Conservation (phyloP, 37 sponge, comb jelly and placozoan genomes). For the Chondrosia reniformis region DNA sequence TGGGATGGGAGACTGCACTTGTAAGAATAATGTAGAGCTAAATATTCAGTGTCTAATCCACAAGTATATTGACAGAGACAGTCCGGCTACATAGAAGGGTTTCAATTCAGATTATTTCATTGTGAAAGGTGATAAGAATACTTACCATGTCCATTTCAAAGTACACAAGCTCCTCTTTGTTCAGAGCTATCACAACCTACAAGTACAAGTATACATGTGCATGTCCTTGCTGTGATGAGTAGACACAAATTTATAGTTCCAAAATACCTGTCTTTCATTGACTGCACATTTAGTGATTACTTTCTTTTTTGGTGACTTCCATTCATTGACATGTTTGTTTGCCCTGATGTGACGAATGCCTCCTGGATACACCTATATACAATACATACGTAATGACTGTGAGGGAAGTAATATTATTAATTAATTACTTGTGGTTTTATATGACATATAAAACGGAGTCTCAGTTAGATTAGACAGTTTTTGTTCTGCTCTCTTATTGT, state of each 20-base stretch:
- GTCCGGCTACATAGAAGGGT: too few species aligned
- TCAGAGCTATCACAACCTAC: slow-evolving; percentile 92
- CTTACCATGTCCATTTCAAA: slow-evolving; percentile 97
- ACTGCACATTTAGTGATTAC: slow-evolving; percentile 87
- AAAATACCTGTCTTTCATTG: slow-evolving; percentile 77
- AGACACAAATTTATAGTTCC: neutral
- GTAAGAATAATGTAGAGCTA: too few species aligned
- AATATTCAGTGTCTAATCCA: neutral
- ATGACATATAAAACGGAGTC: too few species aligned
- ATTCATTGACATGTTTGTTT: slow-evolving; percentile 95
- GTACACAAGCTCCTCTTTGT: slow-evolving; percentile 96
- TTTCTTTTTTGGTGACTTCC: slow-evolving; percentile 90
- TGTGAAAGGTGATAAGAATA: too few species aligned
- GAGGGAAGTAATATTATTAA: too few species aligned
- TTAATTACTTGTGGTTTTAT: too few species aligned
- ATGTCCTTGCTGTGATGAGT: neutral
- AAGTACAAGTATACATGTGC: neutral
- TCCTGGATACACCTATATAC: slow-evolving; percentile 91
- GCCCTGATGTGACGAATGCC: slow-evolving; percentile 96
- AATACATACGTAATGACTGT: too few species aligned
- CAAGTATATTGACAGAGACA: neutral
- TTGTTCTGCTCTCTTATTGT: too few species aligned
- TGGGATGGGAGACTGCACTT: too few species aligned
- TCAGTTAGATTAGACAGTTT: too few species aligned
- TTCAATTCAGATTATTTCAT: too few species aligned